Conservation (phyloP, 2,888 invertebrate genomes). For the Chrysomela aeneicollis region DNA sequence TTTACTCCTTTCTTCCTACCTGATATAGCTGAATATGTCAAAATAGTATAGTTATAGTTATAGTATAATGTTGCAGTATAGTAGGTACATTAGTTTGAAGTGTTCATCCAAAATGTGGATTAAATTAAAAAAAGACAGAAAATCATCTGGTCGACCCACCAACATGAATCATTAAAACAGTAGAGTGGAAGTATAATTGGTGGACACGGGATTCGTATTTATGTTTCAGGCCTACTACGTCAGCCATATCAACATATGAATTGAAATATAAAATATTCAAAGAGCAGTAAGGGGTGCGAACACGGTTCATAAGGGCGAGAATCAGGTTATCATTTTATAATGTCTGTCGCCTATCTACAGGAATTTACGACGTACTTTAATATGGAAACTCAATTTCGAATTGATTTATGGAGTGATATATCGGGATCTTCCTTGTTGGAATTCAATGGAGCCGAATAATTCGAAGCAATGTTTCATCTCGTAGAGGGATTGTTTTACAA, state of each 20-base stretch:
- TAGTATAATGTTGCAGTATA: too few species aligned
- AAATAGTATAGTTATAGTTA: too few species aligned
- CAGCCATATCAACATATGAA: conserved; percentile 59
- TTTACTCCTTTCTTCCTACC: too few species aligned
- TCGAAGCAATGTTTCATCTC: background rate
- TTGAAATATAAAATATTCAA: conserved; percentile 46
- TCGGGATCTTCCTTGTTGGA: conserved; percentile 34
- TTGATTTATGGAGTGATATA: conserved; percentile 38
- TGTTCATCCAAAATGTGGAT: conserved; percentile 23
- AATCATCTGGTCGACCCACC: conserved; percentile 15
- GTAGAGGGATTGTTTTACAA: background rate
- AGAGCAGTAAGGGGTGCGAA: conserved; percentile 34
- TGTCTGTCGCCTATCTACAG: conserved; percentile 30
- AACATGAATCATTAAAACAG: conserved; percentile 28
- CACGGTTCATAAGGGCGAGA: conserved; percentile 16
- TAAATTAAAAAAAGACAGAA: conserved; percentile 22
- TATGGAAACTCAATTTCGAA: conserved; percentile 38
- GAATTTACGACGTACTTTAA: conserved; percentile 38
- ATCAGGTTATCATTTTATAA: conserved; percentile 32
- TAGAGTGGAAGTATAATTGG: conserved; percentile 39
- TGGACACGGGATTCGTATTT: conserved; percentile 42
- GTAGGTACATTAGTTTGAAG: too few species aligned
- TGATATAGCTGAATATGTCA: too few species aligned
- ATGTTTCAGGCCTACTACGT: conserved; percentile 53
- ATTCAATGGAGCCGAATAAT: conserved; percentile 28